Evolutionary conservation across 2,797 vertebrate species (phyloP).

Genomic region (Aeoliscus strigatus): DNA sequence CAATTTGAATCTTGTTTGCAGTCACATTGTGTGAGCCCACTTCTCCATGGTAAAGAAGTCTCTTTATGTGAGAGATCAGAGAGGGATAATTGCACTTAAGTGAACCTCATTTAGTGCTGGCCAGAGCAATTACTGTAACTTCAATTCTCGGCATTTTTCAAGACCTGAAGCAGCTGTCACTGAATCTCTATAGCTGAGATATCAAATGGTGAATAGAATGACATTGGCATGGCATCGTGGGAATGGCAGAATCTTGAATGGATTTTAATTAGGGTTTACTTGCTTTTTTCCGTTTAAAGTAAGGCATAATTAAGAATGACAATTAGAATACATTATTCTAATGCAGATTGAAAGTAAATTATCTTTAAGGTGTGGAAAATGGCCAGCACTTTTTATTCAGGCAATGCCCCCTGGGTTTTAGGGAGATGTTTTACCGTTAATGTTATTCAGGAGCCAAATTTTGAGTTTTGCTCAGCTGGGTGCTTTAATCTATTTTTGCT

Average conservation of each 20-base stretch:
- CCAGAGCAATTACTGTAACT: constrained; percentile 77
- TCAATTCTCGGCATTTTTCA: constrained; percentile 65
- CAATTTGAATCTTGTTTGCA: constrained; percentile 77
- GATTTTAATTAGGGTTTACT: constrained; percentile 66
- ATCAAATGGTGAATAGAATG: constrained; percentile 70
- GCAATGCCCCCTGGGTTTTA: constrained; percentile 56
- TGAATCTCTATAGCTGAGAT: constrained; percentile 59
- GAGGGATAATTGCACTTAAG: constrained; percentile 78
- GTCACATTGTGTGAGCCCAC: constrained; percentile 72
- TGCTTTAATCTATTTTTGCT: constrained; percentile 83
- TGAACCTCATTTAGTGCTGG: constrained; percentile 77
- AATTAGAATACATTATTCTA: constrained; percentile 68
- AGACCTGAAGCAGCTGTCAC: constrained; percentile 65
- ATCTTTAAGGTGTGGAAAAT: constrained; percentile 68
- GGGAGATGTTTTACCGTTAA: constrained; percentile 77
- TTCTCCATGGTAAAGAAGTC: constrained; percentile 73
- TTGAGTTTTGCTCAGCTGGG: constrained; percentile 79
- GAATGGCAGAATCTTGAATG: constrained; percentile 59
- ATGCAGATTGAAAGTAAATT: constrained; percentile 62
- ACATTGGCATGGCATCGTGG: constrained; percentile 65
- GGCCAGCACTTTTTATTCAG: constrained; percentile 56
- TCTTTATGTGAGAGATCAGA: constrained; percentile 76
- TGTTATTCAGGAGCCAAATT: constrained; percentile 80
- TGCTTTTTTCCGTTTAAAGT: constrained; percentile 38
- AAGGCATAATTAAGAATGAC: constrained; percentile 68